phyloP scores from a whole-genome alignment of 2,113 vertebrate genomes.

The Dasypus novemcinctus region DNA sequence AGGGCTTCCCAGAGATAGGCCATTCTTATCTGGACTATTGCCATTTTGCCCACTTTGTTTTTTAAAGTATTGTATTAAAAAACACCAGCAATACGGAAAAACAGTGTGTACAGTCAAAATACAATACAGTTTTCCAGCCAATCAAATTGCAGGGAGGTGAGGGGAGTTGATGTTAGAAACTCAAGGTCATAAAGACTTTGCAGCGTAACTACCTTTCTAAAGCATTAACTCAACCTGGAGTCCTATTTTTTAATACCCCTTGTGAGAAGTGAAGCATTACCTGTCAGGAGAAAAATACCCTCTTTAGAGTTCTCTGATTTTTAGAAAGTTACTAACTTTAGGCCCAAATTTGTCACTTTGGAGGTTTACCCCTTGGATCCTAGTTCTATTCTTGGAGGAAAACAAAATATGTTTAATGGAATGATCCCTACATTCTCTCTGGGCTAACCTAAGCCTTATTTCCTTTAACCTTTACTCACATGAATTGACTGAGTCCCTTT shows the following conservation, averaged over 20 bases:
- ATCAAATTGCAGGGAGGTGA: background rate
- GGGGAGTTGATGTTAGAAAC: background rate
- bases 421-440: background rate
- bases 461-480: background rate
- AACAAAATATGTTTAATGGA: background rate
- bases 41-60: background rate
- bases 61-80: background rate
- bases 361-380: background rate
- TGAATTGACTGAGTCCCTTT: background rate
- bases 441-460: background rate
- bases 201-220: background rate
- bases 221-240: background rate
- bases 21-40: background rate
- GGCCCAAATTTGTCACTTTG: background rate
- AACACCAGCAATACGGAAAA: background rate
- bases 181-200: background rate
- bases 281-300: background rate
- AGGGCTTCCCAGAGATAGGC: background rate
- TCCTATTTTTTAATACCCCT: background rate
- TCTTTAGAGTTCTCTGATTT: background rate
- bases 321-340: background rate
- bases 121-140: background rate
- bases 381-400: background rate
- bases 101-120: background rate
- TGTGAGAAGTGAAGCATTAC: background rate